Evolutionary conservation across 2,888 invertebrate species (phyloP).

Genomic region (Pterostichus niger): DNA sequence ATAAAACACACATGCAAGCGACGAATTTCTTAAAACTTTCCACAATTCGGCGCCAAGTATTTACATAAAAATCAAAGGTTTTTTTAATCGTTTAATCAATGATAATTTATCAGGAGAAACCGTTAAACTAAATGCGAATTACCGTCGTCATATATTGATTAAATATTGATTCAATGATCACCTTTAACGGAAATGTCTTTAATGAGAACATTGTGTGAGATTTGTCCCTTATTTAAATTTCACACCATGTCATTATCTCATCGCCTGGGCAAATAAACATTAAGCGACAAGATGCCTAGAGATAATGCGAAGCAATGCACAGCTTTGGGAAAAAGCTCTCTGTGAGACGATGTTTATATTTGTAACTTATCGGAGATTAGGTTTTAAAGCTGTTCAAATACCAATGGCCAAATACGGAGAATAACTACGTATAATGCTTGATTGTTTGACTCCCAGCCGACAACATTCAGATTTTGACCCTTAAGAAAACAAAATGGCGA

Average conservation of each 20-base stretch:
- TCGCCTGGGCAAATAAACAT: slow-evolving; percentile 46
- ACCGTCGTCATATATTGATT: slow-evolving; percentile 36
- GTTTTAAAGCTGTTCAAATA: slow-evolving; percentile 34
- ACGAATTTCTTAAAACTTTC: background rate
- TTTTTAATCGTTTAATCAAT: background rate
- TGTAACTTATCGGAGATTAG: slow-evolving; percentile 34
- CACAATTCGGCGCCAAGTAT: background rate
- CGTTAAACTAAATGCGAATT: slow-evolving; percentile 14
- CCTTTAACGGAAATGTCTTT: slow-evolving; percentile 51
- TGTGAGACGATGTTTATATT: background rate
- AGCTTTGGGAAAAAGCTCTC: slow-evolving; percentile 43
- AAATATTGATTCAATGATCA: slow-evolving; percentile 62
- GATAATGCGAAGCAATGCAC: slow-evolving; percentile 21
- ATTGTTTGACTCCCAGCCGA: background rate
- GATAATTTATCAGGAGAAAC: slow-evolving; percentile 6
- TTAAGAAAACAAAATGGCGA: slow-evolving; percentile 22
- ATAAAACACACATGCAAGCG: background rate
- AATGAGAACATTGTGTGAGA: slow-evolving; percentile 61
- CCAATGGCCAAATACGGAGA: slow-evolving; percentile 40
- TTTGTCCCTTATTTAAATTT: slow-evolving; percentile 63
- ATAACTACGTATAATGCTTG: slow-evolving; percentile 20
- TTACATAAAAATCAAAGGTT: background rate
- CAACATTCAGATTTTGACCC: background rate
- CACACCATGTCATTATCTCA: slow-evolving; percentile 53
- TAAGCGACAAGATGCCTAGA: slow-evolving; percentile 25